Base-by-base conservation (phyloP, 2,113 vertebrate genomes). In the Coreoperca whiteheadi region DNA sequence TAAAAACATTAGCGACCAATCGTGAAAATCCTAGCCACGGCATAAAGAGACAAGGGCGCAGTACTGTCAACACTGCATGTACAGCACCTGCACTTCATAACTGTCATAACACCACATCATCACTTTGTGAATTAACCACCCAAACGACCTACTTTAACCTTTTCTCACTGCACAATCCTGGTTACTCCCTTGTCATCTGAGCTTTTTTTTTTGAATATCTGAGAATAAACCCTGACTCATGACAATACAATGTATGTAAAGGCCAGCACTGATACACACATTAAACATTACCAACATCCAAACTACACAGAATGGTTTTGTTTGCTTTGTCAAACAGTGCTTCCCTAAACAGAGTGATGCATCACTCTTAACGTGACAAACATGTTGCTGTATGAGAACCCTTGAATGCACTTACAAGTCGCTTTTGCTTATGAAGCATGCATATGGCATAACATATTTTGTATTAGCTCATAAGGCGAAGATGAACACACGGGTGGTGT, bases 71-170 rank as follows among this genome's bases (percentile, higher is more conserved):
- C 74, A 81, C 23, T 21, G 53, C 41, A 75, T 23, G 6, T 4
- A 34, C 32, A 34, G 9, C 25, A 54, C 60, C 34, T 39, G 59
- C 63, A 1, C 4, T 34, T 84, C 88, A 88, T 87, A 69, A 66
- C 78, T 63, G 66, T 78, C 91, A 89, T 87, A 81, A 78, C 65
- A 80, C 4, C 15, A 21, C 28, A 34, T 10, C 46, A 23, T 43
- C 48, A 18, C 74, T 39, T 8, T n/a, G 25, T 11, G 32, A 53
- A 14, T 61, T 69, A 41, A 82, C 76, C 21, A 51, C 12, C 60
- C 32, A 50, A 34, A 60, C 50, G 8, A 50, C 11, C 0, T 8
- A 53, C 1, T 8, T 6, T 30, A 37, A 60, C 28, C 54, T 11
- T 15, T 65, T 48, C 46, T 46, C 48, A 11, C 1, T n/a, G 37